These are phyloP conservation scores for Fistularia tabacaria DNA, from an alignment of 2,797 vertebrate genomes.

Conservation along the genomic window DNA sequence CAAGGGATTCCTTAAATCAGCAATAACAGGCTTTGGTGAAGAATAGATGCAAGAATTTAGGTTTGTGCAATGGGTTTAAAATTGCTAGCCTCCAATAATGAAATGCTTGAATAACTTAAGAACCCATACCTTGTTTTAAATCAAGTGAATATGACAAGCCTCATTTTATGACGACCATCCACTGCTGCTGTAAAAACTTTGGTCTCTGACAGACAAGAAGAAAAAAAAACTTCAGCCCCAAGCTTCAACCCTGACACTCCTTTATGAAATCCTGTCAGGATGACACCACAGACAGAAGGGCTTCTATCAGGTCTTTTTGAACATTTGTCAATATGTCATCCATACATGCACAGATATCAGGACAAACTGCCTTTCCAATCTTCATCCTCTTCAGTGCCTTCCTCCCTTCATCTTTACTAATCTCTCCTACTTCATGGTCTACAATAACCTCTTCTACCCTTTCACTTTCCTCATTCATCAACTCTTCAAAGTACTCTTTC, in stretches of 20 bases:
- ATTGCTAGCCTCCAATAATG: slow-evolving; percentile 50
- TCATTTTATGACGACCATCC: slow-evolving; percentile 20
- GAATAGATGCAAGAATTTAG: slow-evolving; percentile 8
- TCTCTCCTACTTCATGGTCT: no score
- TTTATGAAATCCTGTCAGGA: slow-evolving; percentile 30
- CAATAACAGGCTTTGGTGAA: slow-evolving; percentile 68
- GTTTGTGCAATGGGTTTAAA: slow-evolving; percentile 4
- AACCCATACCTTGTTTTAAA: slow-evolving; percentile 20
- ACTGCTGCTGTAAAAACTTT: slow-evolving; percentile 39
- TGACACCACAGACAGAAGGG: slow-evolving; percentile 63
- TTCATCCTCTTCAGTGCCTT: no score
- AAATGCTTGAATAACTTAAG: slow-evolving; percentile 23
- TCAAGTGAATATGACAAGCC: not conserved
- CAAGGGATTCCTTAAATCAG: slow-evolving; percentile 58
- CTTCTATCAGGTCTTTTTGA: slow-evolving; percentile 56
- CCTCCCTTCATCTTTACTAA: no score
- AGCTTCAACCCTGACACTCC: slow-evolving; percentile 32
- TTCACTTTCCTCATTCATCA: no score
- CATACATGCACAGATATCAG: no score
- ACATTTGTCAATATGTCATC: slow-evolving; percentile 28
- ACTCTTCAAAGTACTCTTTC: no score
- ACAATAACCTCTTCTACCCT: no score
- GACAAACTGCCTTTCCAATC: no score
- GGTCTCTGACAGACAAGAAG: slow-evolving; percentile 12
- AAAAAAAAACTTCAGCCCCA: slow-evolving; percentile 17